Evolutionary conservation across 2,113 vertebrate genomes (phyloP).

Genomic region (Ictidomys tridecemlineatus): DNA sequence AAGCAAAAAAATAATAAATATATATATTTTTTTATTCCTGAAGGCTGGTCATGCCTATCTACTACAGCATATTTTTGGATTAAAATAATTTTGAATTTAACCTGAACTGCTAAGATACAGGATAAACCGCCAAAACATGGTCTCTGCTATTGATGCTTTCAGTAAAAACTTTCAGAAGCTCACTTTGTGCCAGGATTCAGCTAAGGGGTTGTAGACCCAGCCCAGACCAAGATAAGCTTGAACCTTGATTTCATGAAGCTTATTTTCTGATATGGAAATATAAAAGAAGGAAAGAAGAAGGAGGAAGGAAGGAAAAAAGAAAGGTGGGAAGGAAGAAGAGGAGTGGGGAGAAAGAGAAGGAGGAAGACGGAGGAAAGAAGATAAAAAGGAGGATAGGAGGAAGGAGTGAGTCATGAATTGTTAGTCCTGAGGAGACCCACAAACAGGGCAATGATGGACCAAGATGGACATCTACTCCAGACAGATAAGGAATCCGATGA

Average conservation of each 20-base stretch:
- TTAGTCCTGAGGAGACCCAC: not conserved
- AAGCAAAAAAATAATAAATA: slow-evolving; percentile 6
- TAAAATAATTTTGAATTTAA: not conserved
- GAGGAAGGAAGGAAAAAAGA: not conserved
- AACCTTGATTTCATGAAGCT: not conserved
- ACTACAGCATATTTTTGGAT: not conserved
- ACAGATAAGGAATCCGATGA: not conserved
- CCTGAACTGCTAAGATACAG: slow-evolving; percentile 4
- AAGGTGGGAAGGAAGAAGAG: not conserved
- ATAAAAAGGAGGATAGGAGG: not conserved
- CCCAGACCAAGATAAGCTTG: not conserved
- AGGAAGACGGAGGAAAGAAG: too few relatives aligned
- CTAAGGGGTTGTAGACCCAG: not conserved
- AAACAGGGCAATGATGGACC: not conserved
- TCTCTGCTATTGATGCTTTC: not conserved
- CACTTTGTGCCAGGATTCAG: not conserved
- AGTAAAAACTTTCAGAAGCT: not conserved
- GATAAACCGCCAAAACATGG: not conserved
- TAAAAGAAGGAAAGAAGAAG: not conserved
- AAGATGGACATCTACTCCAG: not conserved
- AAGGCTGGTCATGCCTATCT: not conserved
- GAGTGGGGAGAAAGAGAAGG: not conserved
- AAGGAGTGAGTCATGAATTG: not conserved
- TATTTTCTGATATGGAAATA: not conserved
- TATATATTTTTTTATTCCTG: not conserved